These are phyloP conservation scores for Capitella teleta DNA, from an alignment of 1,140 invertebrate species.

Conservation along the genomic window DNA sequence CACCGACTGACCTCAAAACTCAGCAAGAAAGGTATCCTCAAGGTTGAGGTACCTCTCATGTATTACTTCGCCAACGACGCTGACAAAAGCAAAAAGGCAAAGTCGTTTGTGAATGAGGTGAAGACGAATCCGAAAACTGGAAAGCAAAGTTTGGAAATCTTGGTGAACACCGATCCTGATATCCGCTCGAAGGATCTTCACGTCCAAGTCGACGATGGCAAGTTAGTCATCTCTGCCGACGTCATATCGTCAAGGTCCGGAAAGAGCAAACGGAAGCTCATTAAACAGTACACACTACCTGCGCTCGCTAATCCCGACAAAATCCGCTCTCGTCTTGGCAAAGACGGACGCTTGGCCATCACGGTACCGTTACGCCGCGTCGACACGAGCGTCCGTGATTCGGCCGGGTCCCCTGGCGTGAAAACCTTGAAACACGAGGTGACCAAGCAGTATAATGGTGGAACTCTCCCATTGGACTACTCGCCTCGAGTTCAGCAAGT, in stretches of 20 bases:
- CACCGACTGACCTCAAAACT: neutral
- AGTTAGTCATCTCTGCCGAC: neutral
- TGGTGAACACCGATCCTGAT: constrained; percentile 1
- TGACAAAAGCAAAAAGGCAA: neutral
- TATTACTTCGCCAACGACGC: neutral
- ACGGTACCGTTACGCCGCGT: constrained; percentile 3
- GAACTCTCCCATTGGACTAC: too few relatives aligned
- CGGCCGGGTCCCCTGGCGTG: too few relatives aligned
- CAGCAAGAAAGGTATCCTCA: constrained; percentile 7
- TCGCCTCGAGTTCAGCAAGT: too few relatives aligned
- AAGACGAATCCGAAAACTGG: neutral
- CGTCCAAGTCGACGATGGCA: constrained; percentile 1
- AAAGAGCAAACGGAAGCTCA: neutral
- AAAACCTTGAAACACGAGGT: too few relatives aligned
- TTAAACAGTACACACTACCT: constrained; percentile 8
- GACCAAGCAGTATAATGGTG: too few relatives aligned
- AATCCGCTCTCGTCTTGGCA: constrained; percentile 1
- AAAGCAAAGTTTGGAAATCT: neutral
- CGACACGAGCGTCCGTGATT: too few relatives aligned
- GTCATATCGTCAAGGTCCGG: neutral
- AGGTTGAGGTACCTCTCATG: constrained; percentile 8
- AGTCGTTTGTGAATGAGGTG: constrained; percentile 8
- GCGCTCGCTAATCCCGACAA: neutral
- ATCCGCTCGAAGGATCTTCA: neutral
- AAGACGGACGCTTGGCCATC: constrained; percentile 1